Percentiles rank a stretch among this genome's conserved stretches.
These are phyloP conservation scores for Cantharis rustica DNA, from an alignment of 2,888 invertebrate species.

Conservation along the genomic window DNA sequence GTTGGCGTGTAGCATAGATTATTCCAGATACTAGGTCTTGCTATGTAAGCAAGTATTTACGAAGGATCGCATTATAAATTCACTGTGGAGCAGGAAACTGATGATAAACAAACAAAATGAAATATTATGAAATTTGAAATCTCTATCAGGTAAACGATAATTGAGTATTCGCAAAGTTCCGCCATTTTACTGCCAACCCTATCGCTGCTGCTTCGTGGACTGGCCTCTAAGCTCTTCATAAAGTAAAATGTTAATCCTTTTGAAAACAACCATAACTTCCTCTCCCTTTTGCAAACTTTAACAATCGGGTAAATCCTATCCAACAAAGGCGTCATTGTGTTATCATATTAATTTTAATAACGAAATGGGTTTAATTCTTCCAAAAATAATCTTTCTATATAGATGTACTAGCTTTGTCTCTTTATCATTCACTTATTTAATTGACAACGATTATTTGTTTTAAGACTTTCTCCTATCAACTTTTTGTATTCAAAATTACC, in stretches of 20 bases:
- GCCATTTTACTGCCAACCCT: slow-evolving; percentile 32
- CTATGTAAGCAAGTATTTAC: not conserved
- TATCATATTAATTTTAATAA: slow-evolving; percentile 32
- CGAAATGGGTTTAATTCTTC: slow-evolving; percentile 33
- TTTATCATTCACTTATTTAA: slow-evolving; percentile 31
- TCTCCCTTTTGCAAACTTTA: slow-evolving; percentile 32
- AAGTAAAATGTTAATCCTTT: slow-evolving; percentile 46
- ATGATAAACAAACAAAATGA: not conserved
- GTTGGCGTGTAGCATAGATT: not conserved
- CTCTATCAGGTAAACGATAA: slow-evolving; percentile 32
- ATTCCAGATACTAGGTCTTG: not conserved
- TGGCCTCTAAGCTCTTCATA: slow-evolving; percentile 41
- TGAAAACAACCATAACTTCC: slow-evolving; percentile 44
- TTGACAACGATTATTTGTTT: slow-evolving; percentile 6
- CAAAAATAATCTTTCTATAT: slow-evolving; percentile 32
- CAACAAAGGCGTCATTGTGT: slow-evolving; percentile 30
- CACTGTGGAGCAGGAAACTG: not conserved
- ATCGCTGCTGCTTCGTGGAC: slow-evolving; percentile 32
- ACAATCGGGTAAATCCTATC: slow-evolving; percentile 28
- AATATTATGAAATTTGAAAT: slow-evolving; percentile 8
- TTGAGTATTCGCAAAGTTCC: slow-evolving; percentile 33
- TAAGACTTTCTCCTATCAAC: not conserved
- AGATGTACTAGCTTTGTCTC: slow-evolving; percentile 28
- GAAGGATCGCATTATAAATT: not conserved
- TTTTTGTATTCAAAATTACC: slow-evolving; percentile 1